These are phyloP conservation scores for Dinothrombium tinctorium DNA, from an alignment of 1,140 invertebrate genomes.

Conservation along the genomic window DNA sequence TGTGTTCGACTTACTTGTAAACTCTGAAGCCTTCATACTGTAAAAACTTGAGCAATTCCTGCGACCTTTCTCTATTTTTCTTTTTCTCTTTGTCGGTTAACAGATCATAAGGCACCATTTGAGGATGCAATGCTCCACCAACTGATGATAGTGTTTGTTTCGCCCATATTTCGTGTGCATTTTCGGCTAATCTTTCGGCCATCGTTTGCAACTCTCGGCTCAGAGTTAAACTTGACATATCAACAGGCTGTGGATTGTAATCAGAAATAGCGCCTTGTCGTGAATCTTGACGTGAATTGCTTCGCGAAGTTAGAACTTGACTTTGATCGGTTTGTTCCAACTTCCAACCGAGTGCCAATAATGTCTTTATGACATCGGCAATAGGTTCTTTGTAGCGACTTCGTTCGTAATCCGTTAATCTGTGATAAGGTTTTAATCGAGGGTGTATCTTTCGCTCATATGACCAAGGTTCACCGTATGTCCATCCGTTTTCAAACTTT, in stretches of 20 bases:
- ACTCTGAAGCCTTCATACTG: conserved; percentile 88
- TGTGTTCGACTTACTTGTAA: conserved; percentile 26
- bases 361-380: conserved; percentile 66
- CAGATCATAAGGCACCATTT: conserved; percentile 74
- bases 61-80: conserved; percentile 81
- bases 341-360: conserved; percentile 77
- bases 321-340: conserved; percentile 27
- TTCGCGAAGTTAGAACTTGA: neutral
- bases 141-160: conserved; percentile 71
- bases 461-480: conserved; percentile 66
- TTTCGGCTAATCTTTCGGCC: conserved; percentile 84
- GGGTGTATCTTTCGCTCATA: conserved; percentile 73
- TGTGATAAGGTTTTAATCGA: conserved; percentile 72
- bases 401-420: conserved; percentile 72
- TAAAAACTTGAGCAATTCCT: conserved; percentile 92
- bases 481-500: conserved; percentile 85
- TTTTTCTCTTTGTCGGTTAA: conserved; percentile 95
- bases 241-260: conserved; percentile 91
- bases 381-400: conserved; percentile 82
- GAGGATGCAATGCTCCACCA: conserved; percentile 18
- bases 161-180: conserved; percentile 97
- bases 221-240: conserved; percentile 89
- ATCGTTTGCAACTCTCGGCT: conserved; percentile 89
- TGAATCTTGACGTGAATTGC: neutral
- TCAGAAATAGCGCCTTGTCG: conserved; percentile 19